phyloP scores from a whole-genome alignment of 2,113 vertebrate genomes.

The Elachura formosa region DNA sequence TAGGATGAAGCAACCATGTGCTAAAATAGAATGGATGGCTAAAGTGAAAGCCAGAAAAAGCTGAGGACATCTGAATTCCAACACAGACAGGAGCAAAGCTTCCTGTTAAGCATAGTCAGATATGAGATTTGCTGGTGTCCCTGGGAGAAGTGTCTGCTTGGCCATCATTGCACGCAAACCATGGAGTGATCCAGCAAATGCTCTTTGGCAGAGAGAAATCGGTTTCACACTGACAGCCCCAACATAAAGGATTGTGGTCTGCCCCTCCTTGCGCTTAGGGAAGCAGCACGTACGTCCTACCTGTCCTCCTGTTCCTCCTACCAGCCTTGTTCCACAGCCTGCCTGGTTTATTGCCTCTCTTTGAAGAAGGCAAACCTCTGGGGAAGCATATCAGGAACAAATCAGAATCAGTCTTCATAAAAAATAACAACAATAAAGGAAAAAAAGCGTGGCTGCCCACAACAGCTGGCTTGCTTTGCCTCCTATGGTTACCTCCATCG shows the following conservation, averaged over 20 bases:
- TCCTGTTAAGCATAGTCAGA: not conserved
- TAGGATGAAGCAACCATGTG: not conserved
- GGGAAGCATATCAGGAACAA: not conserved
- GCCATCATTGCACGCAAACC: not conserved
- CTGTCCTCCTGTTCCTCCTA: not conserved
- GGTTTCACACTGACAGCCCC: not conserved
- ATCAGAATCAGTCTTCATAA: not conserved
- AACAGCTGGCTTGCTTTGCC: not conserved
- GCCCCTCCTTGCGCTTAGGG: not conserved
- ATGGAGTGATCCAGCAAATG: not conserved
- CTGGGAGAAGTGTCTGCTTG: not conserved
- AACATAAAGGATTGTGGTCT: accelerated
- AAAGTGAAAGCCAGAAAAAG: not conserved
- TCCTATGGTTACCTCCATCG: accelerated
- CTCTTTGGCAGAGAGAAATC: not conserved
- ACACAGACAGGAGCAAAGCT: not conserved
- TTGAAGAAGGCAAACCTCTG: not conserved
- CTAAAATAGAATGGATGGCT: not conserved
- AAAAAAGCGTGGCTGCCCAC: not conserved
- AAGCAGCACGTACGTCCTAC: accelerated
- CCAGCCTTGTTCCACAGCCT: not conserved
- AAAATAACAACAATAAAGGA: not conserved
- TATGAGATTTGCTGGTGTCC: not conserved
- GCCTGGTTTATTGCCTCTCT: not conserved
- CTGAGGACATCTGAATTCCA: not conserved